A percentile compares a stretch with the other conserved stretches of the same genome.
Evolutionary conservation across 2,888 invertebrate species (phyloP).

Genomic region (Dugesia japonica): DNA sequence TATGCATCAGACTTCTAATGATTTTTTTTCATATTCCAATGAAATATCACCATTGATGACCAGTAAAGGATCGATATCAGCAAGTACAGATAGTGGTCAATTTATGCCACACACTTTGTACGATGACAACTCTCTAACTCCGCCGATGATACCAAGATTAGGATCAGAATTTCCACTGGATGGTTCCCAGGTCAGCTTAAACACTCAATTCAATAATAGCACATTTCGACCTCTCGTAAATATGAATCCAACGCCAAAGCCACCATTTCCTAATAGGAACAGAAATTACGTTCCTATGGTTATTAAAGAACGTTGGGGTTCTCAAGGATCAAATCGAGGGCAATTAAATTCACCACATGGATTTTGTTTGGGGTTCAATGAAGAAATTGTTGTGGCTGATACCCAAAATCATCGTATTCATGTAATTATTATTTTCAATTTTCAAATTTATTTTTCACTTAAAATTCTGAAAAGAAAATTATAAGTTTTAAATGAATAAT

Average conservation of each 20-base stretch:
- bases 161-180: neutral
- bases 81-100: conserved; percentile 2
- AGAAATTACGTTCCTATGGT: conserved; percentile 30
- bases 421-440: no score
- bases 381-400: conserved; percentile 82
- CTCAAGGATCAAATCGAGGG: conserved; percentile 73
- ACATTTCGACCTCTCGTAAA: neutral
- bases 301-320: conserved; percentile 52
- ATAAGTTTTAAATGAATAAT: no score
- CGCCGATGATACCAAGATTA: neutral
- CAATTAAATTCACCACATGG: conserved; percentile 94
- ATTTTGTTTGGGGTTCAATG: conserved; percentile 79
- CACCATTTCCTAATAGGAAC: conserved; percentile 29
- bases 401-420: conserved; percentile 81
- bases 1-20: neutral
- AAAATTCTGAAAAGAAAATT: no score
- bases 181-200: neutral
- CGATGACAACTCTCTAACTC: neutral
- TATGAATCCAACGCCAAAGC: conserved; percentile 28
- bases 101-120: neutral
- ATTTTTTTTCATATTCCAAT: neutral
- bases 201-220: neutral
- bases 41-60: conserved; percentile 1
- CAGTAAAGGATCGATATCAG: neutral
- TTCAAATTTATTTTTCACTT: no score